Evolutionary conservation across 2,888 invertebrate genomes (phyloP), one percentile per base, ranked within the genome.

Genomic region (Eurytoma californica): DNA sequence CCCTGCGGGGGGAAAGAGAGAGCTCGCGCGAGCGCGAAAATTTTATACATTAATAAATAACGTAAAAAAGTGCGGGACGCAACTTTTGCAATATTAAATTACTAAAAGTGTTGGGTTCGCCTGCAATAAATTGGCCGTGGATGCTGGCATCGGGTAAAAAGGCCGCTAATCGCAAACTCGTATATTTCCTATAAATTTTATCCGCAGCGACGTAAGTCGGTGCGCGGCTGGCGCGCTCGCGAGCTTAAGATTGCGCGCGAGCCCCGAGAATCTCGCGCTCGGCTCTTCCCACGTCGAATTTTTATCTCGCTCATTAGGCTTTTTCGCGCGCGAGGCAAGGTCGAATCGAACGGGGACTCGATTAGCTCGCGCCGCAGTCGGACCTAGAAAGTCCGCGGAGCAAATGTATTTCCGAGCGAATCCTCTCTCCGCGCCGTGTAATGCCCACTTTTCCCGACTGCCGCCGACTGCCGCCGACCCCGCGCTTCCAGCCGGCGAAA

Each of bases 221-320:
- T 18, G 24, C 30, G 5, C n/a, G 20, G 20, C 24, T 20, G 24
- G n/a, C 28, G 5, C 20, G 30, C n/a, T 14, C 30, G 30, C 47
- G 53, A 28, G 30, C 18, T 28, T 57, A 39, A 63, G 63, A 53
- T n/a, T 13, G n/a, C 3, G 53, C 28, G 4, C 24, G 16, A 51
- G 18, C 30, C 4, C 4, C 5, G 12, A 28, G 14, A 39, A 28
- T 24, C 53, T 14, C 16, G 12, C 30, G 47, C 12, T 24, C 30
- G 13, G 5, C 16, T 24, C 60, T 76, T 76, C 75, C 68, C 75
- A 76, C 75, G 75, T 68, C 68, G 53, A 51, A 69, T 24, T 30
- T 69, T 67, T 20, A 30, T 7, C 61, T 13, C 5, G 2, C 14
- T 3, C 47, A 20, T 47, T 30, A 18, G 39, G 47, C 39, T 30